phyloP scores from a whole-genome alignment of 2,797 vertebrate species.

The Siniperca undulata region DNA sequence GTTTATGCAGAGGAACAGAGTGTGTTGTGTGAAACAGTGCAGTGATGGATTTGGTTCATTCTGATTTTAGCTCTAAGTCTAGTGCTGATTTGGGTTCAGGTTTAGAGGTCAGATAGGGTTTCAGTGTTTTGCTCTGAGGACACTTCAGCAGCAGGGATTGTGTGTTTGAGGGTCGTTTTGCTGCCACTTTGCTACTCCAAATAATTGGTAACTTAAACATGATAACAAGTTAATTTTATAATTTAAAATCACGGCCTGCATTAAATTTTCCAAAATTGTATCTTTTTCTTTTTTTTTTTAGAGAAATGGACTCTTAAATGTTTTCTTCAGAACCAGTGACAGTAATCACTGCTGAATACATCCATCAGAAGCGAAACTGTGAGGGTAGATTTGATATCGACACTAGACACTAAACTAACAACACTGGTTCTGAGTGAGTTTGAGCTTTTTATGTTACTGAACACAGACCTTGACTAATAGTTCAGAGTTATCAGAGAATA shows the following conservation, averaged over 20 bases:
- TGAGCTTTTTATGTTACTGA: neutral
- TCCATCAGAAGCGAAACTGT: neutral
- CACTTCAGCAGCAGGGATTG: neutral
- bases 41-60: too few species aligned
- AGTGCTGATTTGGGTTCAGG: neutral
- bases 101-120: neutral
- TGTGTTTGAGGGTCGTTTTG: neutral
- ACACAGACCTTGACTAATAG: neutral
- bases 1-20: neutral
- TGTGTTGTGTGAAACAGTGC: neutral
- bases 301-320: neutral
- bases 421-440: neutral
- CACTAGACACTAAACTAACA: neutral
- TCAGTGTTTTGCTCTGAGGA: neutral
- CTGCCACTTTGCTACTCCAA: neutral
- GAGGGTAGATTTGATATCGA: neutral
- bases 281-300: neutral
- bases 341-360: neutral
- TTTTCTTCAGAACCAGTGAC: conserved; percentile 2
- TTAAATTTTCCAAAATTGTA: fast-evolving
- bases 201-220: neutral
- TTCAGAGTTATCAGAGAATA: neutral
- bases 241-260: neutral
- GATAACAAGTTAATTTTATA: neutral
- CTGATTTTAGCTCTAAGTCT: neutral